A percentile compares a stretch with the other conserved stretches of the same genome.
These are phyloP conservation scores for Gymnobelideus leadbeateri DNA, from an alignment of 2,113 vertebrate species.

Conservation along the genomic window DNA sequence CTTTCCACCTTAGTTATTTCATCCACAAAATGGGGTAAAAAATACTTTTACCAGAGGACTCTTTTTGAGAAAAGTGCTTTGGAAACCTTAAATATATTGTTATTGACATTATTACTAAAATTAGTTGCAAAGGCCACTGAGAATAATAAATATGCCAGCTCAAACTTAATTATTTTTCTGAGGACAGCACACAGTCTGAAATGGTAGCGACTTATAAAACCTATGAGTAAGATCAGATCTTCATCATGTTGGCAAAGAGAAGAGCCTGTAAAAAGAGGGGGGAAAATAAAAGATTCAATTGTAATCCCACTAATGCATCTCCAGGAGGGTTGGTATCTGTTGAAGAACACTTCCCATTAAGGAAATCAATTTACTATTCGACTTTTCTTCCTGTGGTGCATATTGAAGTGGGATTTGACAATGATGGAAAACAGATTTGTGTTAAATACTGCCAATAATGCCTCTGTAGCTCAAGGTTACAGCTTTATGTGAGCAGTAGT, in stretches of 20 bases:
- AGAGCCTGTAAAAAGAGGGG: slow-evolving; percentile 63
- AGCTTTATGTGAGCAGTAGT: slow-evolving; percentile 76
- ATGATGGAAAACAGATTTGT: slow-evolving; percentile 85
- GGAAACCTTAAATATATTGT: not conserved
- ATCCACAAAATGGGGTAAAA: not conserved
- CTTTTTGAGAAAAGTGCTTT: not conserved
- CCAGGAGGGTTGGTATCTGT: slow-evolving; percentile 75
- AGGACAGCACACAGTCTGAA: not conserved
- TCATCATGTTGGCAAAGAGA: slow-evolving; percentile 27
- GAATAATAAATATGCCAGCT: not conserved
- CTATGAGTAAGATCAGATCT: not conserved
- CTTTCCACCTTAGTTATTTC: not conserved
- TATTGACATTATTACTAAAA: not conserved
- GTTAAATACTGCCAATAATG: slow-evolving; percentile 86
- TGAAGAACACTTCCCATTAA: slow-evolving; percentile 81
- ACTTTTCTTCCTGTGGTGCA: slow-evolving; percentile 81
- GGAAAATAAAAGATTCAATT: slow-evolving; percentile 71
- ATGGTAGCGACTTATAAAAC: not conserved
- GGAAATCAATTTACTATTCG: slow-evolving; percentile 83
- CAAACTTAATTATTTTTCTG: not conserved
- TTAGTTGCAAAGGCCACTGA: not conserved
- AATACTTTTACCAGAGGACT: not conserved
- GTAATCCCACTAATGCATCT: slow-evolving; percentile 78
- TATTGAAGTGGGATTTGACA: slow-evolving; percentile 84
- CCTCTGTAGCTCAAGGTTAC: slow-evolving; percentile 84